These are phyloP conservation scores for Battus philenor DNA, from an alignment of 1,140 invertebrate genomes.

Conservation along the genomic window DNA sequence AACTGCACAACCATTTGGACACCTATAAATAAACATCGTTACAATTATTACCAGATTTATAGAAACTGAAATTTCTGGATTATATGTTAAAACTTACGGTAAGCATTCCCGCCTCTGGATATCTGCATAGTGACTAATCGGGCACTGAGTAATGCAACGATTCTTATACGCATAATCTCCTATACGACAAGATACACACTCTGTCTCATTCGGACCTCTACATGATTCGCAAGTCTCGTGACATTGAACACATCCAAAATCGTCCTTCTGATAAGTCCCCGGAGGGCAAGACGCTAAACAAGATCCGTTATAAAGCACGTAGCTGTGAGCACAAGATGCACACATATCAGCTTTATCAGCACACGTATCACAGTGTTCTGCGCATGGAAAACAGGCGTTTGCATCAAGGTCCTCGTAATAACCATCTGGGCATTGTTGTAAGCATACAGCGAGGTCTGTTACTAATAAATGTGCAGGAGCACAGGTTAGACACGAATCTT, in stretches of 20 bases:
- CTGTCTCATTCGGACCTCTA: conserved; percentile 82
- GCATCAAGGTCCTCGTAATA: conserved; percentile 85
- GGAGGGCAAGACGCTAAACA: conserved; percentile 88
- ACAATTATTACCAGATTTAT: too few species aligned
- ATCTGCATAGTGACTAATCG: conserved; percentile 82
- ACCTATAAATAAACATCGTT: too few species aligned
- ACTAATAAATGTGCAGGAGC: conserved; percentile 85
- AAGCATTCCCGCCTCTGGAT: conserved; percentile 84
- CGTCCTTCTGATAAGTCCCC: conserved; percentile 87
- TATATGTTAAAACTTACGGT: too few species aligned
- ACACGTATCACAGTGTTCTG: conserved; percentile 85
- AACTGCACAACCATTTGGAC: conserved; percentile 83
- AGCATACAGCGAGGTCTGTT: conserved; percentile 85
- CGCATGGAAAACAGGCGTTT: conserved; percentile 86
- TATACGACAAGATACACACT: conserved; percentile 86
- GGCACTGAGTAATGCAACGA: conserved; percentile 80
- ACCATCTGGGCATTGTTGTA: conserved; percentile 89
- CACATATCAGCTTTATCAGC: conserved; percentile 87
- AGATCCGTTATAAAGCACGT: conserved; percentile 86
- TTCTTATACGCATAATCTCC: conserved; percentile 81
- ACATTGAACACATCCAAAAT: conserved; percentile 84
- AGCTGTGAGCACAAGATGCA: conserved; percentile 86
- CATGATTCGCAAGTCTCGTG: conserved; percentile 89
- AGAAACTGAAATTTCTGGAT: too few species aligned
- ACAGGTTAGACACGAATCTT: conserved; percentile 87